Evolutionary conservation across 92 coral and sea anemone species (phyloP), one percentile per base, ranked within the genome.

Genomic region (Anthopleura xanthogrammica): DNA sequence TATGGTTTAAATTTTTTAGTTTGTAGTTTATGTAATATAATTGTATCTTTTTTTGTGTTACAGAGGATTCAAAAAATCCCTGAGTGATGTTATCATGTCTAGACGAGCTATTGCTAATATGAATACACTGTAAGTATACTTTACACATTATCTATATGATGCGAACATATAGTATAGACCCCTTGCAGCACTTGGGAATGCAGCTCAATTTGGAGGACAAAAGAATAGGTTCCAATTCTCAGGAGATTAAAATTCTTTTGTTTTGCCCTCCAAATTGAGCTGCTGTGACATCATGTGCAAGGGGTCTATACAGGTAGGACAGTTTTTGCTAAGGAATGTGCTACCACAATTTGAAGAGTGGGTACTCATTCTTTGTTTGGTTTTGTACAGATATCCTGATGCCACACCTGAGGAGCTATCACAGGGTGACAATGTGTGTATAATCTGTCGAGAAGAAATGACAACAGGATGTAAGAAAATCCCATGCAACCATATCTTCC

Each of bases 391-490:
- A 52, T 95, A 95, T 72, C 98, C 98, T 86, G 98, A 95, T 92
- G 98, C 98, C 65, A 92, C 98, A 22, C 90, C 95, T 17, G 98
- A 95, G 80, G 98, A 95, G 77, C 79, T 95, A 5, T 89, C 93
- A 39, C 94, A 92, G 76, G 98, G 98, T 19, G 98, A 95, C 77
- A 95, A 95, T 81, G 98, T 95, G 41, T 95, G 98, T 85, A 95
- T 95, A 40, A 95, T 95, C 16, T 95, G 98, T 55, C 91, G 98
- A 80, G 98, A 95, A 79, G 98, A 95, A 87, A 95, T 95, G 98
- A 89, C 91, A n/a, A 95, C 98, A 23, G 97, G 93, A 29, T 92
- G 95, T 55, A 95, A 95, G 85, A 95, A 95, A 85, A 88, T 95
- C 40, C 98, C 98, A 2, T 95, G 98, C 82, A 95, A 95, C 85